These are phyloP conservation scores for Drosophila longiperda DNA, from an alignment of 2,888 invertebrate species.

Conservation along the genomic window DNA sequence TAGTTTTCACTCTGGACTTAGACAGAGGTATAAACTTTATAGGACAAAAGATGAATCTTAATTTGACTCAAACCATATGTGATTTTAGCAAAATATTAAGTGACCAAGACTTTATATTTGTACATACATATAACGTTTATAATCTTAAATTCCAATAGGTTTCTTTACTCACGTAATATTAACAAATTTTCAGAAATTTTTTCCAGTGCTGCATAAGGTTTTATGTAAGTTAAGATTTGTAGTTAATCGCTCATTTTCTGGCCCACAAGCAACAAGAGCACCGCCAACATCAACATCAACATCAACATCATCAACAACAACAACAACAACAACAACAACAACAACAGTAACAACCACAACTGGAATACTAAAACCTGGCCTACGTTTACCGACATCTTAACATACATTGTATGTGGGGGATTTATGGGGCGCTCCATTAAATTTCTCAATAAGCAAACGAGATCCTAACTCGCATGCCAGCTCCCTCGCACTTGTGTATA, in stretches of 20 bases:
- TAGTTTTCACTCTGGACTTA: neutral
- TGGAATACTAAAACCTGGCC: conserved; percentile 38
- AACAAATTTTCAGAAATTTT: conserved; percentile 19
- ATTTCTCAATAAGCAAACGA: conserved; percentile 75
- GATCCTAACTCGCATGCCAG: conserved; percentile 35
- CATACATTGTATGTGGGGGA: conserved; percentile 46
- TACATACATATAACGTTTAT: neutral
- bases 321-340: conserved; percentile 24
- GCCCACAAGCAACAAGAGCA: conserved; percentile 33
- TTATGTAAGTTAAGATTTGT: conserved; percentile 53
- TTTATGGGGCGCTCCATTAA: conserved; percentile 51
- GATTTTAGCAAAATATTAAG: neutral
- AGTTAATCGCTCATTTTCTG: conserved; percentile 69
- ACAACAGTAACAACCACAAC: conserved; percentile 20
- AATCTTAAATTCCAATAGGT: neutral
- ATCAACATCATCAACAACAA: too few species aligned
- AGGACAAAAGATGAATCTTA: neutral
- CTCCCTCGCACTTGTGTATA: conserved; percentile 10
- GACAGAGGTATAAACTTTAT: neutral
- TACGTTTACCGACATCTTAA: conserved; percentile 61
- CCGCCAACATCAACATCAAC: neutral
- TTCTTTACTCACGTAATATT: neutral
- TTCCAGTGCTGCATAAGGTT: conserved; percentile 44
- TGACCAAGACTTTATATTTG: neutral
- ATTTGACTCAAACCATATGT: neutral